Evolutionary conservation across 2,888 invertebrate genomes (phyloP).

Genomic region (Caenorhabditis sp.): DNA sequence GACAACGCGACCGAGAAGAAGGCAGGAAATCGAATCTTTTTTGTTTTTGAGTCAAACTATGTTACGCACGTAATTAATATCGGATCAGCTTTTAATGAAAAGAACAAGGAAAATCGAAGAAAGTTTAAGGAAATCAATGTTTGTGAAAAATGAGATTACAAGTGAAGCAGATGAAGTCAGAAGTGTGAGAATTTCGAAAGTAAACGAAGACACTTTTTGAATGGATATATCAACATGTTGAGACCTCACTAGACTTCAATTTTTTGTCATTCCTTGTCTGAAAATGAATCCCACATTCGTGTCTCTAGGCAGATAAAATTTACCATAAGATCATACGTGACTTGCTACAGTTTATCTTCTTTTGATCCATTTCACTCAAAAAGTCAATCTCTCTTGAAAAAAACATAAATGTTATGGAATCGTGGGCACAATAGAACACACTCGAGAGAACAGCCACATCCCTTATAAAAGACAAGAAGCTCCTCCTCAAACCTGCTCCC

Average conservation of each 20-base stretch:
- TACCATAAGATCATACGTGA: conserved; percentile 34
- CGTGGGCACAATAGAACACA: conserved; percentile 14
- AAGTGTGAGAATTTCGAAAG: no score
- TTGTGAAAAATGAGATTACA: no score
- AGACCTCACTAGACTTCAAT: no score
- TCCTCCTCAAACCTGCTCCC: not conserved
- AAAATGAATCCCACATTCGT: not conserved
- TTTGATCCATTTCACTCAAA: not conserved
- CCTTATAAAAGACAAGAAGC: conserved; percentile 2
- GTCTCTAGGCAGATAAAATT: not conserved
- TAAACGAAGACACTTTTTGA: no score
- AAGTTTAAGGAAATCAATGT: no score
- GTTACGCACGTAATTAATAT: conserved; percentile 9
- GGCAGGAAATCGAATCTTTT: conserved; percentile 24
- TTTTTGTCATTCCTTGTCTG: not conserved
- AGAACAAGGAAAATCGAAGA: no score
- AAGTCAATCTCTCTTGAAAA: not conserved
- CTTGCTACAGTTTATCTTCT: conserved; percentile 18
- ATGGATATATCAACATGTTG: no score
- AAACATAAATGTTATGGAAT: conserved; percentile 36
- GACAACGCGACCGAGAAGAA: not conserved
- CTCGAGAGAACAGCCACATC: conserved; percentile 8
- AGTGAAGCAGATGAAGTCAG: no score
- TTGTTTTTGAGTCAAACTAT: conserved; percentile 12
- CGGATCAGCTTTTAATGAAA: no score